Evolutionary conservation across 2,888 invertebrate species (phyloP), one percentile per base, ranked within the genome.

Genomic region (Ganaspis brasiliensis): DNA sequence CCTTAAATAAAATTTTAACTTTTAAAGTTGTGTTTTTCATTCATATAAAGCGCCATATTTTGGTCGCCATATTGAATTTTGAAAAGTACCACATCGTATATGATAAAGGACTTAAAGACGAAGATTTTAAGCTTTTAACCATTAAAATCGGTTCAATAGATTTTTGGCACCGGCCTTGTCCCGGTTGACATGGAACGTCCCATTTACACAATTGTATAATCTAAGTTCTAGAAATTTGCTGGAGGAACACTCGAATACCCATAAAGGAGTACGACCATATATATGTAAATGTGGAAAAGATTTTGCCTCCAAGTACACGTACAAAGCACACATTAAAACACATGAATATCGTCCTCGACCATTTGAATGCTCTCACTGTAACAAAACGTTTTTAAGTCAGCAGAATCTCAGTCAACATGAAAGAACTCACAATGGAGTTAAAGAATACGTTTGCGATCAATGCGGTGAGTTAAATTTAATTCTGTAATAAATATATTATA

Each of bases 291-390:
- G 97, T 88, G 92, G 93, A 8, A 96, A 96, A 91, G 93, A 94
- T 82, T 96, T 96, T 91, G 95, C 96, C 0, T 96, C 95, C 12
- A 96, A 96, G 85, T 96, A 96, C 86, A 96, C 96, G 0, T 94
- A 94, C 80, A 95, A 95, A 82, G 94, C 96, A 0, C 97, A 96
- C 83, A 92, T 95, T 76, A 96, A 96, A 90, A 96, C 95, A 0
- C 96, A 96, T 85, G 93, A 92, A 82, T 89, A 92, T 10, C 93
- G 96, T 0, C 95, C 95, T 0, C 92, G 96, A 0, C 96, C 96
- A 0, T 96, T 92, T 88, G 93, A 94, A 70, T 97, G 97, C 83
- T 88, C 89, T 0, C 92, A 94, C 49, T 97, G 97, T 86, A 92
- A 92, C 12, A 96, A 96, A 88, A 93, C 95, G 0, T 97, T 97